Evolutionary conservation across 2,797 vertebrate genomes (phyloP), one percentile per base, ranked within the genome.

Genomic region (Knipowitschia caucasica): DNA sequence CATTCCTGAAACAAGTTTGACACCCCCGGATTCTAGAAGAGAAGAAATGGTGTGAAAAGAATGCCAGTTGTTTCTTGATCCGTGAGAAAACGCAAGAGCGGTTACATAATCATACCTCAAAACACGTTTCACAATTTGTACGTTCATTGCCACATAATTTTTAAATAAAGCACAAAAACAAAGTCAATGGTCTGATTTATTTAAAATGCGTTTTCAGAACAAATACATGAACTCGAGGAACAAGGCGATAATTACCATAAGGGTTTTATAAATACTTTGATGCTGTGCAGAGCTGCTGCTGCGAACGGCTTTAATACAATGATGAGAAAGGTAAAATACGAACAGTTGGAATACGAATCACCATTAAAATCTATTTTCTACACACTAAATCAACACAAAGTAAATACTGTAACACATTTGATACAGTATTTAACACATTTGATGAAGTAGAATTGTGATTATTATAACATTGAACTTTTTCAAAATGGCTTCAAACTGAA

Each of bases 61-160:
- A n/a, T n/a, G n/a, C n/a, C n/a, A n/a, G n/a, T n/a, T n/a, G n/a
- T n/a, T n/a, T n/a, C n/a, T n/a, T n/a, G n/a, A n/a, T n/a, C n/a
- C n/a, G n/a, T n/a, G n/a, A n/a, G 23, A 50, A 34, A 62, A 56
- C 36, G 71, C 43, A 33, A 18, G 54, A 56, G 52, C 3, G 15
- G 27, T 53, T 40, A 18, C 29, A 64, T 35, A 63, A 59, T 57
- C 17, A 50, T 76, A 81, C 77, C 75, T 80, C 67, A 72, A 39
- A 60, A 34, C n/a, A 54, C 61, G n/a, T 69, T 62, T 31, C 60
- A 67, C 56, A 17, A 71, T 62, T 42, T 62, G 21, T 77, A 67
- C 60, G 64, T 76, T 76, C 59, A 29, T 30, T 59, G 64, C 54
- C n/a, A 53, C 61, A 52, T 62, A 54, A 50, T 84, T 83, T 86